A percentile compares a stretch with the other conserved stretches of the same genome.
Evolutionary conservation across 2,888 invertebrate species (phyloP).

Genomic region (Meiosimyza platycephala): DNA sequence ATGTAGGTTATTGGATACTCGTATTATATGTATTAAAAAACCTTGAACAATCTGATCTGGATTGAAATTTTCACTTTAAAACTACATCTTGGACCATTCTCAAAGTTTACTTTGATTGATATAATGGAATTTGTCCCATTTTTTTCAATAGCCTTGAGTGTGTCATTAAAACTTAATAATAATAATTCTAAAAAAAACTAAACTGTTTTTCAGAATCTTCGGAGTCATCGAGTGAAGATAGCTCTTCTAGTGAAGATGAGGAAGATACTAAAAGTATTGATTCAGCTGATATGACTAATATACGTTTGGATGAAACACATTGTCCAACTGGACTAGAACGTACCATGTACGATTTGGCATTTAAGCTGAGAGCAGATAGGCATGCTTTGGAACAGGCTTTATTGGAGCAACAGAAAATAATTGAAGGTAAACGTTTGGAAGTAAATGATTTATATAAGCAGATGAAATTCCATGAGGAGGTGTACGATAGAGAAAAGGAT

Average conservation of each 20-base stretch:
- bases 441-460: constrained; percentile 72
- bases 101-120: no score
- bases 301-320: constrained; percentile 76
- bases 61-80: no score
- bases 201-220: constrained; percentile 57
- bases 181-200: no score
- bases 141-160: no score
- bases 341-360: constrained; percentile 76
- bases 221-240: constrained; percentile 70
- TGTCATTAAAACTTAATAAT: no score
- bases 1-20: no score
- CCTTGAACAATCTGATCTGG: no score
- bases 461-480: constrained; percentile 70
- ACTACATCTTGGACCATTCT: no score
- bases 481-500: constrained; percentile 71
- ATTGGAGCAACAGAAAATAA: constrained; percentile 70
- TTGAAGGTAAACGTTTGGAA: constrained; percentile 73
- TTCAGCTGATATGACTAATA: constrained; percentile 75
- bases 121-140: no score
- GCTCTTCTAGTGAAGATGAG: constrained; percentile 68
- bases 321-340: constrained; percentile 80
- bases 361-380: constrained; percentile 72
- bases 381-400: constrained; percentile 72
- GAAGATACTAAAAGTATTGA: constrained; percentile 73
- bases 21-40: no score